phyloP scores from a whole-genome alignment of 2,797 vertebrate genomes.

The Taenioides sp. region DNA sequence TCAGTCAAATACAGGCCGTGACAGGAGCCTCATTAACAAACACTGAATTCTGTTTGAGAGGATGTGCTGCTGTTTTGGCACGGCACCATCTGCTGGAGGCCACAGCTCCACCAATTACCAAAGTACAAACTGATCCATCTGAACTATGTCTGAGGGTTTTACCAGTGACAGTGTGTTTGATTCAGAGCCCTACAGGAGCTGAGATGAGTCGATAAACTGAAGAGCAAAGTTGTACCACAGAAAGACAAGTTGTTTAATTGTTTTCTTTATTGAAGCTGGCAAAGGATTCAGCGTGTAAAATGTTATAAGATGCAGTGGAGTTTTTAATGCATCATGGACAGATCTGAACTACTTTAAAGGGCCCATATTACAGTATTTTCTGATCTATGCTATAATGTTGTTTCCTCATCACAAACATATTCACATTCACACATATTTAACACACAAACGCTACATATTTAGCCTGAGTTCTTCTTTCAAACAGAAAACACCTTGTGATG shows the following conservation, averaged over 20 bases:
- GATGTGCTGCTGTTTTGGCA: constrained; percentile 39
- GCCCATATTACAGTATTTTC: too few species aligned
- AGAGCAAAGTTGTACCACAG: neutral
- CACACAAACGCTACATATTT: too few species aligned
- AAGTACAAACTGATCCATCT: constrained; percentile 28
- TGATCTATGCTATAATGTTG: too few species aligned
- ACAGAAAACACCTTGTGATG: too few species aligned
- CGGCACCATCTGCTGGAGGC: constrained; percentile 35
- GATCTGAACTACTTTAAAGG: neutral
- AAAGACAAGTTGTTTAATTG: neutral
- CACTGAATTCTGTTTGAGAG: constrained; percentile 54
- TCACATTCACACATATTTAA: too few species aligned
- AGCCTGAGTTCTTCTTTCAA: too few species aligned
- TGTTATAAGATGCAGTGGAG: neutral
- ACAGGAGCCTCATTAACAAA: constrained; percentile 63
- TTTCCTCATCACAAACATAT: too few species aligned
- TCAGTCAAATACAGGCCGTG: constrained; percentile 58
- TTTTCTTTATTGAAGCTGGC: neutral
- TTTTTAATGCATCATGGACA: neutral
- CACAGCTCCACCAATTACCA: constrained; percentile 40
- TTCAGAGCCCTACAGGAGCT: constrained; percentile 16
- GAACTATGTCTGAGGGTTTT: constrained; percentile 26
- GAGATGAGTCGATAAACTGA: constrained; percentile 18
- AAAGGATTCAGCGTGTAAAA: neutral
- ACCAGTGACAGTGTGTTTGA: constrained; percentile 26